Evolutionary conservation across 2,797 vertebrate genomes (phyloP).

Genomic region (Xenopus petersii): DNA sequence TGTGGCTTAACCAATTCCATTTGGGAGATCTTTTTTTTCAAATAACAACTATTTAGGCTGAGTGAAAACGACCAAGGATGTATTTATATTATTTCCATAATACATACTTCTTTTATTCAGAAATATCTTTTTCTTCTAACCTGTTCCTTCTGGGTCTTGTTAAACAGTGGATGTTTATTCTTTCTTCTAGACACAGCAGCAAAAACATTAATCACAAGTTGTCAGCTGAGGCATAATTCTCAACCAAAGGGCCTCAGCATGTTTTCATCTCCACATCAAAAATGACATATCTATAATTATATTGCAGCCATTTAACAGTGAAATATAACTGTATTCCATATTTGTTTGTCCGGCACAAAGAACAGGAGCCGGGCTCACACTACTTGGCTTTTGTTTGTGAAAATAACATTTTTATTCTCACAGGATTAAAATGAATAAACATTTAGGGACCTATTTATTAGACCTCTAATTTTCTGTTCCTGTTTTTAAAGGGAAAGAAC

Average conservation of each 20-base stretch:
- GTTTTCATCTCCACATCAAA: slow-evolving; percentile 10
- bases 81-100: neutral
- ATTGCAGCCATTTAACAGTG: neutral
- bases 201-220: slow-evolving; percentile 43
- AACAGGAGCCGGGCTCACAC: neutral
- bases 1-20: neutral
- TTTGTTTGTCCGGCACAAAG: neutral
- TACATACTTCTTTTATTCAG: neutral
- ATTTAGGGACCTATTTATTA: no score
- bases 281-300: slow-evolving; percentile 25
- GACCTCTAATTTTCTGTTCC: no score
- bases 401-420: neutral
- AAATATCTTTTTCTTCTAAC: slow-evolving; percentile 3
- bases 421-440: no score
- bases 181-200: slow-evolving; percentile 23
- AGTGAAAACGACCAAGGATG: neutral
- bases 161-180: slow-evolving; percentile 38
- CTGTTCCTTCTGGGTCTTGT: slow-evolving; percentile 33
- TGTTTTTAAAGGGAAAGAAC: no score
- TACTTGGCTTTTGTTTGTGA: neutral
- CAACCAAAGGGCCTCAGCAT: slow-evolving; percentile 18
- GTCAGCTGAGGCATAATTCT: slow-evolving; percentile 34
- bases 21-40: neutral
- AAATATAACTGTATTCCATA: neutral
- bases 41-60: neutral